A percentile compares a stretch with the other conserved stretches of the same genome.
Evolutionary conservation across 2,113 vertebrate species (phyloP).

Genomic region (Muntiacus reevesi): DNA sequence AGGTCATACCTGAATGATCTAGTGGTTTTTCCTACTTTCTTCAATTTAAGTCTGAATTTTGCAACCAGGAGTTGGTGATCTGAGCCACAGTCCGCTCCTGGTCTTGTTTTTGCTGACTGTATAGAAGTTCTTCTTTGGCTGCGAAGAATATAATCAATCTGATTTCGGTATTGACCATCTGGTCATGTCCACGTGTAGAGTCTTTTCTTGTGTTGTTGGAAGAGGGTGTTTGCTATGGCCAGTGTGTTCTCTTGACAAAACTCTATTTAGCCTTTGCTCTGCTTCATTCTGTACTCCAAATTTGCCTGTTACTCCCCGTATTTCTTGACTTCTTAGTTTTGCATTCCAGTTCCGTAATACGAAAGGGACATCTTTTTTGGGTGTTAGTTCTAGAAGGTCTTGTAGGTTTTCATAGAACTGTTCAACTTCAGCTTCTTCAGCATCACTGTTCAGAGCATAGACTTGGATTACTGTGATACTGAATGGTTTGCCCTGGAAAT

Average conservation of each 20-base stretch:
- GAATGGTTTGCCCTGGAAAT: neutral
- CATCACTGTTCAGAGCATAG: neutral
- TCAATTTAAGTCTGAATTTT: neutral
- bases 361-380: neutral
- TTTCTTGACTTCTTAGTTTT: neutral
- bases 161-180: neutral
- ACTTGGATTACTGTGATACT: neutral
- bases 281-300: neutral
- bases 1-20: neutral
- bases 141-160: neutral
- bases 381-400: neutral
- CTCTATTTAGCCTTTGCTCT: neutral
- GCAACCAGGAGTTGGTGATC: neutral
- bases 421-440: neutral
- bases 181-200: neutral
- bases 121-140: neutral
- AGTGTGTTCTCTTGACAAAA: neutral
- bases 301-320: neutral
- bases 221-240: neutral
- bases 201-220: neutral
- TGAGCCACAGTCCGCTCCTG: neutral
- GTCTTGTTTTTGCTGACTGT: neutral
- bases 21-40: neutral
- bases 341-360: neutral
- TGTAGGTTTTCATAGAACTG: neutral